phyloP scores from a whole-genome alignment of 2,888 invertebrate genomes.

The Mesochorus sp. region DNA sequence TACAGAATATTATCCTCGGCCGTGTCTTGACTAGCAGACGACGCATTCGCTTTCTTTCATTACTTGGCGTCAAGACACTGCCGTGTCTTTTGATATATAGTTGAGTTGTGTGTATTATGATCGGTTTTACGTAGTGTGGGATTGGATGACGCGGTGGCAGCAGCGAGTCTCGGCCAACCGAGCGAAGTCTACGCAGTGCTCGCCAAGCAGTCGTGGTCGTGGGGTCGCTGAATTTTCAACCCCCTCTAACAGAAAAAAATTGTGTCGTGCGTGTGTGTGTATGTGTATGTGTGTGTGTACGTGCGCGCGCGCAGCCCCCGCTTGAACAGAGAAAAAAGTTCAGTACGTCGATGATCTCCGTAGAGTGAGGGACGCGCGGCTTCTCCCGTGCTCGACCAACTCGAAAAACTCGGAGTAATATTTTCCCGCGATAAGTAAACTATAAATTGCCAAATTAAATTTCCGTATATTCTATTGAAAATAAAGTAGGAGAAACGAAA shows the following conservation, averaged over 20 bases:
- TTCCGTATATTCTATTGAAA: neutral
- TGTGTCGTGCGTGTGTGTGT: neutral
- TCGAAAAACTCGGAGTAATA: no score
- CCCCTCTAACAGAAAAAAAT: slow-evolving; percentile 49
- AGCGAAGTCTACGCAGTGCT: slow-evolving; percentile 74
- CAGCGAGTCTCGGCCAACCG: slow-evolving; percentile 71
- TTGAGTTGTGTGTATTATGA: slow-evolving; percentile 1
- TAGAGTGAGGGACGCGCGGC: slow-evolving; percentile 8
- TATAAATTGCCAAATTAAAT: neutral
- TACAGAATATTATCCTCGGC: no score
- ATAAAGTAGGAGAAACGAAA: neutral
- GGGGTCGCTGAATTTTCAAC: slow-evolving; percentile 74
- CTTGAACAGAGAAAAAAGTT: slow-evolving; percentile 11
- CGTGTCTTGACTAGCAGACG: no score
- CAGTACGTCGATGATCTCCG: slow-evolving; percentile 42
- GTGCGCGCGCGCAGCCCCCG: slow-evolving; percentile 55
- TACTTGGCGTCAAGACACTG: no score
- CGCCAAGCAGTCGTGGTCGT: slow-evolving; percentile 75
- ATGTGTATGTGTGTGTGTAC: neutral
- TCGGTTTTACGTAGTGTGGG: slow-evolving; percentile 58
- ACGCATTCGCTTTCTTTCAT: no score
- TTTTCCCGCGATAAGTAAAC: neutral
- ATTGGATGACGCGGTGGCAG: slow-evolving; percentile 68
- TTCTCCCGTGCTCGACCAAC: neutral
- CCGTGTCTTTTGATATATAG: no score